phyloP scores from a whole-genome alignment of 2,888 invertebrate species.

The Rhaphigaster nebulosa region DNA sequence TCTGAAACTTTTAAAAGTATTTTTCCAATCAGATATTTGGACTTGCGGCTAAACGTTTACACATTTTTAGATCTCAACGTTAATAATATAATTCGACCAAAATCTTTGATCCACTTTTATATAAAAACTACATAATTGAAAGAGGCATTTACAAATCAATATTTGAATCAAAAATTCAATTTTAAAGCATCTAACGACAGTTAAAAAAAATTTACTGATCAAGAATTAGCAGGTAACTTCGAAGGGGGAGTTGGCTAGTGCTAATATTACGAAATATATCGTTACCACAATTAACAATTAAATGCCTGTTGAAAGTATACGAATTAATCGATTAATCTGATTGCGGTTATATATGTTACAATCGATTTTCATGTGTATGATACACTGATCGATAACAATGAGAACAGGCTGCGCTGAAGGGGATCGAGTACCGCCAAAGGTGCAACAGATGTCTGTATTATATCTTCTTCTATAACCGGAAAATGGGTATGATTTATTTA shows the following conservation, averaged over 20 bases:
- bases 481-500: not conserved
- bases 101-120: too few relatives aligned
- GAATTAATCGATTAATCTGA: not conserved
- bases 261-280: not conserved
- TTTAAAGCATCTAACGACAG: too few relatives aligned
- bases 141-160: too few relatives aligned
- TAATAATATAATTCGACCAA: too few relatives aligned
- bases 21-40: too few relatives aligned
- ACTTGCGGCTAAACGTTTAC: too few relatives aligned
- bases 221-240: not conserved
- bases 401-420: not conserved
- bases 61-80: too few relatives aligned
- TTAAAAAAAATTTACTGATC: not conserved
- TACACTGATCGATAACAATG: not conserved
- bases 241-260: not conserved
- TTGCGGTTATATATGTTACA: not conserved
- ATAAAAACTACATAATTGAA: too few relatives aligned
- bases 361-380: not conserved
- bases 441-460: constrained; percentile 36
- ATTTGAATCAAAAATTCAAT: too few relatives aligned
- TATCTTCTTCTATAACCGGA: not conserved
- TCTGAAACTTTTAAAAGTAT: too few relatives aligned
- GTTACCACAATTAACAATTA: not conserved
- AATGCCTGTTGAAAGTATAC: not conserved
- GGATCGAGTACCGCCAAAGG: not conserved